phyloP scores from a whole-genome alignment of 2,113 vertebrate species.

The Paracanthobrama guichenoti region DNA sequence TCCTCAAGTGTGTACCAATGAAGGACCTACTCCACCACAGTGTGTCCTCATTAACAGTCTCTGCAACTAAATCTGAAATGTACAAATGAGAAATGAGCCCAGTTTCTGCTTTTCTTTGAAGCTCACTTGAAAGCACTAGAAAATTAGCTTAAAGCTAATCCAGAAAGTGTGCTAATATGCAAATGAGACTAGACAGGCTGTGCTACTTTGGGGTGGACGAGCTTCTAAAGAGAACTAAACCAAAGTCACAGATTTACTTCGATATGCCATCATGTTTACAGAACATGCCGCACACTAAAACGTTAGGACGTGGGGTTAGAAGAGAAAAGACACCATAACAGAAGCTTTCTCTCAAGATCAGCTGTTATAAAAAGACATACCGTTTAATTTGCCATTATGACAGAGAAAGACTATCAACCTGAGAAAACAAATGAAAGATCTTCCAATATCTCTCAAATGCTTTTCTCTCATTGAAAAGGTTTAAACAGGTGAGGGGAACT shows the following conservation, averaged over 20 bases:
- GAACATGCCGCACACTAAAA: neutral
- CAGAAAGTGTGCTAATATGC: neutral
- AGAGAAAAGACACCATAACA: neutral
- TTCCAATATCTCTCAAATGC: neutral
- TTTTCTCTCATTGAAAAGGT: neutral
- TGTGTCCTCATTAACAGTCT: slow-evolving; percentile 3
- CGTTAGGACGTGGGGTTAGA: neutral
- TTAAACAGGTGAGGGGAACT: neutral
- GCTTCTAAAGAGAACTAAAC: neutral
- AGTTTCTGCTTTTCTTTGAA: neutral
- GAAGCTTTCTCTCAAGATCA: neutral
- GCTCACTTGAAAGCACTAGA: neutral
- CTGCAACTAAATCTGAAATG: neutral
- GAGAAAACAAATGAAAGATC: neutral
- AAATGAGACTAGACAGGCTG: neutral
- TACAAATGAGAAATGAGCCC: neutral
- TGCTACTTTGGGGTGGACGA: neutral
- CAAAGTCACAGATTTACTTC: neutral
- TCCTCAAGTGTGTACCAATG: neutral
- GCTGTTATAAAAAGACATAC: neutral
- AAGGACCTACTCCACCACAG: neutral
- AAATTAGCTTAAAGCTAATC: neutral
- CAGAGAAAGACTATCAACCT: neutral
- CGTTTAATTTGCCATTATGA: neutral
- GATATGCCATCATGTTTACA: slow-evolving; percentile 11